Base-by-base conservation (phyloP, 2,797 vertebrate species). In the Catharus ustulatus region DNA sequence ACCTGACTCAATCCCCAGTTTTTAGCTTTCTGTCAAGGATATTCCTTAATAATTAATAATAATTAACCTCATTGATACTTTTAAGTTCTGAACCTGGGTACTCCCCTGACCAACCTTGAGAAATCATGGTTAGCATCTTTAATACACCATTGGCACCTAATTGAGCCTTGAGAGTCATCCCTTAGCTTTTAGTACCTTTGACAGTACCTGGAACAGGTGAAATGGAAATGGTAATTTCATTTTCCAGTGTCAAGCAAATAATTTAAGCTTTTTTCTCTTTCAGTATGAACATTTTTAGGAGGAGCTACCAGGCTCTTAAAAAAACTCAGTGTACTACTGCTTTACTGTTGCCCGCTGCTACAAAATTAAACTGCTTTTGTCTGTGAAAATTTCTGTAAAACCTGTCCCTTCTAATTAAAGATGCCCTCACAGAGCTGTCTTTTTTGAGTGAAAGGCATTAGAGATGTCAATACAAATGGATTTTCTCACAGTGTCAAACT, bases 391-490 rank as follows among this genome's bases (percentile, higher is more conserved):
- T 71, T 55, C 83, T 75, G 27, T 26, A 48, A 84, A 83, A 21
- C 27, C n/a, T 6, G 59, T 49, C 40, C 16, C 1, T 4, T 72
- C 75, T 91, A 83, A 92, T 94, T 92, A 85, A 72, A 91, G 84
- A n/a, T 79, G 71, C 38, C 45, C 55, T 91, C 84, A 61, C 55
- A 91, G 54, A 87, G 43, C 87, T 82, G 69, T 82, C 75, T 75
- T 75, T 71, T 72, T 85, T 78, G 82, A 92, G 68, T 72, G 59
- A 92, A 92, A 85, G 66, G n/a, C 61, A 64, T 89, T 77, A 76
- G 84, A 83, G 77, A 58, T 58, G 68, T 68, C 63, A 94, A 61
- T 75, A 48, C 36, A 68, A 84, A 83, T 74, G 10, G 20, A 62
- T 22, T 77, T 89, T 94, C 80, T 89, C 40, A 81, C 54, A 18